These are phyloP conservation scores for Choloepus hoffmanni DNA, from an alignment of 2,113 vertebrate species.

Conservation along the genomic window DNA sequence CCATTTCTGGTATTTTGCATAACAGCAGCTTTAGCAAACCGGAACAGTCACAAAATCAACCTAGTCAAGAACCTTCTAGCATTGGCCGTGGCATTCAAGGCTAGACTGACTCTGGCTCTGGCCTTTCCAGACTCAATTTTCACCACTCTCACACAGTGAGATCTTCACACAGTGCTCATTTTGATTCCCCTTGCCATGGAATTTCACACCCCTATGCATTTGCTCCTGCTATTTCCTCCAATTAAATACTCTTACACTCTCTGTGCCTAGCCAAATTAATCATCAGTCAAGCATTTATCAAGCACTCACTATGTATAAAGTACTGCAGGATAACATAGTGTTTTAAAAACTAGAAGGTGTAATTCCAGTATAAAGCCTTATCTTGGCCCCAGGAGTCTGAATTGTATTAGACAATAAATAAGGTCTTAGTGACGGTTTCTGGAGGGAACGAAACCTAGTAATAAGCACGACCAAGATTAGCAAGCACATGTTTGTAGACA, in stretches of 20 bases:
- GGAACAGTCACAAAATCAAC: too few species aligned
- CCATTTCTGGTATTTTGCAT: too few species aligned
- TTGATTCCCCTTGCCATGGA: neutral
- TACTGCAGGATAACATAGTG: neutral
- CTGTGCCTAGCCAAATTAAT: neutral
- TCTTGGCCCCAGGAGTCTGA: neutral
- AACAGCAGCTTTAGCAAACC: too few species aligned
- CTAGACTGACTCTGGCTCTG: neutral
- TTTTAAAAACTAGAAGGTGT: neutral
- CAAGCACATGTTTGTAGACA: neutral
- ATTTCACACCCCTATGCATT: neutral
- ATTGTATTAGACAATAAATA: neutral
- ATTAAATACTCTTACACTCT: neutral
- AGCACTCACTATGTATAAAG: neutral
- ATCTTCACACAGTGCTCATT: neutral
- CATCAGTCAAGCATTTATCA: neutral
- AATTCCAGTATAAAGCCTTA: neutral
- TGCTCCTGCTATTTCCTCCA: neutral
- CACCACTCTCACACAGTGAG: too few species aligned
- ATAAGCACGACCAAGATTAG: neutral
- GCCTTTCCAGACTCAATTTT: neutral
- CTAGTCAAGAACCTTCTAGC: too few species aligned
- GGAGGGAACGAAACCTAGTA: neutral
- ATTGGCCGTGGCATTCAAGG: accelerated
- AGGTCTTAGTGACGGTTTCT: neutral